phyloP scores from a whole-genome alignment of 2,113 vertebrate species.

The Anguilla rostrata region DNA sequence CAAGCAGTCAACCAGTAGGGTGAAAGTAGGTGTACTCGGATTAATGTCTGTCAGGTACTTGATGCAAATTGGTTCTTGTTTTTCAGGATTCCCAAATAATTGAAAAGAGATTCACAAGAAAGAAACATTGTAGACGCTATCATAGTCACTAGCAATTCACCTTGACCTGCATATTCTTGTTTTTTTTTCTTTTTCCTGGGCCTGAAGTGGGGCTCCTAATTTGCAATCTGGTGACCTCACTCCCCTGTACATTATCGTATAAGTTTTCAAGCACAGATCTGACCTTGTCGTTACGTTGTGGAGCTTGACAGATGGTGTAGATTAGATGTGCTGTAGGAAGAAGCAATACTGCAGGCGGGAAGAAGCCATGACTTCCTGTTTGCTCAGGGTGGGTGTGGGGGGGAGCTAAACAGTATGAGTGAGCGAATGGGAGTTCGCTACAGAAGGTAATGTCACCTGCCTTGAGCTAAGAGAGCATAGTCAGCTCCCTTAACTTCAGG shows the following conservation, averaged over 20 bases:
- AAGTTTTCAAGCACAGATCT: background rate
- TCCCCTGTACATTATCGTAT: slow-evolving; percentile 66
- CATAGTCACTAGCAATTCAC: slow-evolving; percentile 47
- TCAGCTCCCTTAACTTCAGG: background rate
- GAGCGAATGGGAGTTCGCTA: background rate
- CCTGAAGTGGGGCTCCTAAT: slow-evolving; percentile 72
- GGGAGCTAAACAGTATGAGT: background rate
- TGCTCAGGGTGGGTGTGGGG: background rate
- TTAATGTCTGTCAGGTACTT: slow-evolving; percentile 83
- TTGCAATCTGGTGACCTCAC: slow-evolving; percentile 61
- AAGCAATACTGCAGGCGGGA: slow-evolving; percentile 86
- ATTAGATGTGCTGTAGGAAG: background rate
- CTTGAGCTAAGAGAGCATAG: background rate
- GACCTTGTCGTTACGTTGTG: background rate
- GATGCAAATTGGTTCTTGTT: slow-evolving; percentile 75
- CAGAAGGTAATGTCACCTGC: background rate
- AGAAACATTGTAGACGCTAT: slow-evolving; percentile 31
- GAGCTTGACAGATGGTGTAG: background rate
- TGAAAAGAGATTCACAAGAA: slow-evolving; percentile 59
- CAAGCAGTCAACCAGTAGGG: slow-evolving; percentile 42
- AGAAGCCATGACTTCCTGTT: background rate
- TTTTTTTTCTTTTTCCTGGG: slow-evolving; percentile 72
- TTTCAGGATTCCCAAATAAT: slow-evolving; percentile 69
- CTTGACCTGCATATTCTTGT: slow-evolving; percentile 37
- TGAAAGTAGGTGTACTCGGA: slow-evolving; percentile 48